Evolutionary conservation across 2,888 invertebrate genomes (phyloP).

Genomic region (Polydrusus tereticollis): DNA sequence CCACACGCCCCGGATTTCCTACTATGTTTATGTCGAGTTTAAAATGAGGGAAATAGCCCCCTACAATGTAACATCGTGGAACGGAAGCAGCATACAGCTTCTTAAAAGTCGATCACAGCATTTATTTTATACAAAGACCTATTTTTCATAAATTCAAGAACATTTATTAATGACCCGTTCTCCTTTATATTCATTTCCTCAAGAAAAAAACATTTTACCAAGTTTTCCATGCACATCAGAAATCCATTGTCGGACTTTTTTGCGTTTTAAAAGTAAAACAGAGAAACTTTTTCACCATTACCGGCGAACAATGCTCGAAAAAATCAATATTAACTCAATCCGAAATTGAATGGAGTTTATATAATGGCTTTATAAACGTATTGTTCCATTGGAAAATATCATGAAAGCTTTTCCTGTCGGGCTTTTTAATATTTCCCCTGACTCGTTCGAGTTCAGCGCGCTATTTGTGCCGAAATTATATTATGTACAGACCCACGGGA

Average conservation of each 20-base stretch:
- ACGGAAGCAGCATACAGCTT: no score
- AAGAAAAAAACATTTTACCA: conserved; percentile 1
- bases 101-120: no score
- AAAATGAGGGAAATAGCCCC: no score
- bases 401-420: conserved; percentile 51
- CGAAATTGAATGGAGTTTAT: conserved; percentile 48
- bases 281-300: conserved; percentile 51
- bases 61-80: no score
- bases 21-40: no score
- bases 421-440: conserved; percentile 40
- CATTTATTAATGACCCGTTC: conserved; percentile 23
- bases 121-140: no score
- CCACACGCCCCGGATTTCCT: no score
- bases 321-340: conserved; percentile 57
- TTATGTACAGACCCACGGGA: conserved; percentile 15
- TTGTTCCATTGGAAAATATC: conserved; percentile 56
- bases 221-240: conserved; percentile 21
- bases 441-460: conserved; percentile 36
- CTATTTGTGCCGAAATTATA: conserved; percentile 14
- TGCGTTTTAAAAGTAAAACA: conserved; percentile 34
- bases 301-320: conserved; percentile 51
- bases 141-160: background rate
- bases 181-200: background rate
- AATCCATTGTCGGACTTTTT: conserved; percentile 32
- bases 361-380: conserved; percentile 54